Evolutionary conservation across 2,113 vertebrate genomes (phyloP), one percentile per base, ranked within the genome.

Genomic region (Semnornis frantzii): DNA sequence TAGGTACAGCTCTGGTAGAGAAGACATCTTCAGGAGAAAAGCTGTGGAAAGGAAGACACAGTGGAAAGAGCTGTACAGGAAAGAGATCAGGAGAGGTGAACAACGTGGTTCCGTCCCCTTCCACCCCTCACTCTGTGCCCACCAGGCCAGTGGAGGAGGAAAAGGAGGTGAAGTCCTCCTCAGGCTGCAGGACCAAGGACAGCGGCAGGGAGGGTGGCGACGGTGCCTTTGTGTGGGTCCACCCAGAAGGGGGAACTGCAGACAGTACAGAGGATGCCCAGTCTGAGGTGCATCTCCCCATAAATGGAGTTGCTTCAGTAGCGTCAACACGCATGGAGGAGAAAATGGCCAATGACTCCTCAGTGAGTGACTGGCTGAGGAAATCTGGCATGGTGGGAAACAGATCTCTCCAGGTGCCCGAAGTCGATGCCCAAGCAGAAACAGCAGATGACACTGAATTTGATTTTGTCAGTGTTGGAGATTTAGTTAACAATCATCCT

Each of bases 401-500:
- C 30, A 19, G 20, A 19, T 55, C 59, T 19, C 62, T 63, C 39
- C 27, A 62, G 33, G 59, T 62, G 55, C 85, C 48, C 50, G 70
- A 57, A 31, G 44, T 96, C 16, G 94, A 98, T 6, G 13, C 85
- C 4, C 95, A 96, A 5, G 97, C 96, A 84, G 86, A 97, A 50
- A 97, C 95, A 0, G 14, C 57, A 21, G 95, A 92, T 31, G 82
- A 63, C 30, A 57, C 68, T 8, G 92, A 92, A 27, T 68, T 68
- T 62, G 87, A 75, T 33, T 57, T 76, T 27, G 15, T 90, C 72
- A 12, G 60, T n/a, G 8, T 27, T n/a, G 59, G 58, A 64, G 62
- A 62, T 24, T 30, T 69, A 19, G 8, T 13, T 10, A 84, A 60
- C 9, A 8, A 3, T 10, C 42, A 7, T 42, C 42, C 57, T 7